These are phyloP conservation scores for Drosophila sproati DNA, from an alignment of 1,140 invertebrate genomes.

Conservation along the genomic window DNA sequence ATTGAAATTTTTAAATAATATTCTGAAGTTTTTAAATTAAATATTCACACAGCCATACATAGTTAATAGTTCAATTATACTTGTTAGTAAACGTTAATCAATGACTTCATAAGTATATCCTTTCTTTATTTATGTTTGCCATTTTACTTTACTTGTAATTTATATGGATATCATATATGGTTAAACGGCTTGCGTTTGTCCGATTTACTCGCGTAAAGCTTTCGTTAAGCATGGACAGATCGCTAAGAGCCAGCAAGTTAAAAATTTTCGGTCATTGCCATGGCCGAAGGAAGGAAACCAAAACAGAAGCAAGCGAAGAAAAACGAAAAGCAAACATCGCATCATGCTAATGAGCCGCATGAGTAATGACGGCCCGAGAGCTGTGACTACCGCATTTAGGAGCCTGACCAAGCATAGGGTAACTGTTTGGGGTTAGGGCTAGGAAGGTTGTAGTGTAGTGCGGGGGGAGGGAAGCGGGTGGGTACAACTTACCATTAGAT, in stretches of 20 bases:
- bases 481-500: constrained; percentile 83
- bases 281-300: constrained; percentile 34
- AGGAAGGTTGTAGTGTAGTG: neutral
- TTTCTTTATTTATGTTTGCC: neutral
- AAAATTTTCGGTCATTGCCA: constrained; percentile 78
- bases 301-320: constrained; percentile 34
- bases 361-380: constrained; percentile 20
- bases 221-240: constrained; percentile 44
- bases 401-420: constrained; percentile 17
- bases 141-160: constrained; percentile 8
- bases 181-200: constrained; percentile 29
- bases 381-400: constrained; percentile 47
- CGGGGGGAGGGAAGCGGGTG: neutral
- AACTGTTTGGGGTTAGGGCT: neutral
- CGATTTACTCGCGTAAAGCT: constrained; percentile 36
- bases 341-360: constrained; percentile 71
- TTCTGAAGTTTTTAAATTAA: too few relatives aligned
- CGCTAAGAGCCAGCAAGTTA: constrained; percentile 29
- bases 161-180: constrained; percentile 15
- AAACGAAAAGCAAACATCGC: constrained; percentile 55
- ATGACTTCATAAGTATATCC: neutral
- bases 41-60: too few relatives aligned
- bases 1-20: too few relatives aligned
- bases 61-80: neutral
- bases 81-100: neutral